Base-by-base conservation (phyloP, 2,888 invertebrate species). In the Liodrosophila aerea region DNA sequence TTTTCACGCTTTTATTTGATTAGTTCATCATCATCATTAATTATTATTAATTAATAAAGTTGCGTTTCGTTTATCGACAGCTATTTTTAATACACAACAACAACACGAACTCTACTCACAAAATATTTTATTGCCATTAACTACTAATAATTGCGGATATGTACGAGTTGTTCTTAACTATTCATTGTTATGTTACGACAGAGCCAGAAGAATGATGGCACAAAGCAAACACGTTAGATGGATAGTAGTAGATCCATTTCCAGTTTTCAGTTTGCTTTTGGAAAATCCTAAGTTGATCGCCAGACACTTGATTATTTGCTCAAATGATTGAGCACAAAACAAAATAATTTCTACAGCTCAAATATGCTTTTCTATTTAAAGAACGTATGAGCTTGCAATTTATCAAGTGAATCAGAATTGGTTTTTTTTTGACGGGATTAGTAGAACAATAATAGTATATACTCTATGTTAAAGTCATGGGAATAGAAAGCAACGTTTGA, bases 1-100 rank as follows among this genome's bases (percentile, higher is more conserved):
- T 76, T 83, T 80, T 83, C 80, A 81, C 84, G 84, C 84, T 73
- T 77, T 66, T 71, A 80, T 80, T 84, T 73, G 84, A 77, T 81
- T 67, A 59, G 78, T 73, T 76, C 76, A 73, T 72, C 78, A 84
- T 84, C 84, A 68, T 71, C 77, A 81, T 81, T 84, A 73, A 84
- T 81, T 73, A 76, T 78, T 73, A 71, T 77, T 76, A 77, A 84
- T 81, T 77, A 81, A 71, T 73, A 61, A 62, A 58, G 51, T 70
- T 73, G 43, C 40, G 51, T 34, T 53, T 46, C 44, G 64, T 44
- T 58, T 49, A 64, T 52, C 46, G 60, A 56, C 72, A 18, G 69
- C 56, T 70, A 57, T 66, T 70, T 65, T 51, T 37, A 70, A 64
- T 40, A 43, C 29, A 59, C 39, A 27, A 27, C 39, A 54, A 13